Percentiles rank a stretch among this genome's conserved stretches.
Evolutionary conservation across 2,888 invertebrate genomes (phyloP).

Genomic region (Drosophila colorata): DNA sequence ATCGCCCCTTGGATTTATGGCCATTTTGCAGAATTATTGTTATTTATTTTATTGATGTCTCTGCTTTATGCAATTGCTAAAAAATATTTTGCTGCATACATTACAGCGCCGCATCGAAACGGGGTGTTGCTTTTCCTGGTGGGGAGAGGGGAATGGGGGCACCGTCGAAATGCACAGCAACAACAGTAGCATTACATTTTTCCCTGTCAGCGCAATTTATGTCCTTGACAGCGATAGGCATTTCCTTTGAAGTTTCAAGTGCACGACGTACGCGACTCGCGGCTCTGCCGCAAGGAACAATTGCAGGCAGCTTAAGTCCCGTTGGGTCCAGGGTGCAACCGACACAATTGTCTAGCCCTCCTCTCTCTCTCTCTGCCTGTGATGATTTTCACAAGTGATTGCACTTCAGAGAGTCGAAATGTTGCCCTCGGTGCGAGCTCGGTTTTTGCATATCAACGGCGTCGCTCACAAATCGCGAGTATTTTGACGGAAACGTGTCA

Average conservation of each 20-base stretch:
- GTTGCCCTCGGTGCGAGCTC: conserved; percentile 18
- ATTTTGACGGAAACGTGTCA: conserved; percentile 85
- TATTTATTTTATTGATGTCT: conserved; percentile 80
- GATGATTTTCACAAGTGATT: conserved; percentile 32
- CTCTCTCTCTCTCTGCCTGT: not conserved
- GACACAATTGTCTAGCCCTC: conserved; percentile 29
- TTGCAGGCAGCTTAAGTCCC: conserved; percentile 20
- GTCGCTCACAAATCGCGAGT: conserved; percentile 63
- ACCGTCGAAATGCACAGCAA: conserved; percentile 54
- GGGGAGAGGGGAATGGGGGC: conserved; percentile 1
- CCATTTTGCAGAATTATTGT: conserved; percentile 82
- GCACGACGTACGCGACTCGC: conserved; percentile 31
- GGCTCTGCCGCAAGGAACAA: conserved; percentile 15
- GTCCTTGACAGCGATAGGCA: conserved; percentile 84
- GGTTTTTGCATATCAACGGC: conserved; percentile 29
- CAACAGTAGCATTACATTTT: conserved; percentile 59
- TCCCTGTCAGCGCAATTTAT: conserved; percentile 83
- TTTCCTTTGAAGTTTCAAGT: conserved; percentile 83
- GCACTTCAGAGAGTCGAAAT: conserved; percentile 42
- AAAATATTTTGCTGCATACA: conserved; percentile 77
- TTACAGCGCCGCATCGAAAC: conserved; percentile 45
- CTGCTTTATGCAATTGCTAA: conserved; percentile 68
- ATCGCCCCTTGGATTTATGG: conserved; percentile 82
- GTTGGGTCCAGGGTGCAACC: conserved; percentile 29
- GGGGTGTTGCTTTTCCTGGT: not conserved